Percentiles rank a stretch among this genome's conserved stretches.
These are phyloP conservation scores for Artibeus jamaicensis DNA, from an alignment of 2,797 vertebrate genomes.

Conservation along the genomic window DNA sequence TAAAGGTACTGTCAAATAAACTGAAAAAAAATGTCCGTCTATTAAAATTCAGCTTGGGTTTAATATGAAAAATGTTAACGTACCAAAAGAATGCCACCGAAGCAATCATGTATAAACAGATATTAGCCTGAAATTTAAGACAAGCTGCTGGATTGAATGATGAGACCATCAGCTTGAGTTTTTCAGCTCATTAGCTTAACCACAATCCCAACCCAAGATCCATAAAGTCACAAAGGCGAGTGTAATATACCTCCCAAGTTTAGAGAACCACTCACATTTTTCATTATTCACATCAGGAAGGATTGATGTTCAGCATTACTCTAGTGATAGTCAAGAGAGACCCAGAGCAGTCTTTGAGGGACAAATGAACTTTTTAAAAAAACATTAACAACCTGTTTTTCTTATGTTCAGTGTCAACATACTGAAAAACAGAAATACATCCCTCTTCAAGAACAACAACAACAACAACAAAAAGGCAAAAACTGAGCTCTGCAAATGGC, in stretches of 20 bases:
- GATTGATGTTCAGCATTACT: constrained; percentile 70
- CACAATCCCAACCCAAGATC: constrained; percentile 70
- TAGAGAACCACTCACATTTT: constrained; percentile 55
- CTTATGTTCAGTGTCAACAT: background rate
- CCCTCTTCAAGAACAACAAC: background rate
- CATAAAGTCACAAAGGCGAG: constrained; percentile 77
- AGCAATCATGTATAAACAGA: constrained; percentile 65
- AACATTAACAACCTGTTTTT: background rate
- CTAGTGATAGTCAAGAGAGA: constrained; percentile 43
- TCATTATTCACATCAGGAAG: constrained; percentile 65
- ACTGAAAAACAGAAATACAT: background rate
- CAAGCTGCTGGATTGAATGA: constrained; percentile 76
- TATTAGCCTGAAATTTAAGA: constrained; percentile 75
- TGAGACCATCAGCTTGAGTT: constrained; percentile 73
- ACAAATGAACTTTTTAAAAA: constrained; percentile 24
- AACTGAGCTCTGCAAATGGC: background rate
- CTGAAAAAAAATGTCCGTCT: constrained; percentile 41
- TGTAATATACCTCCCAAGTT: constrained; percentile 60
- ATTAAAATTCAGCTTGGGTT: constrained; percentile 72
- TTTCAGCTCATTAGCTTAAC: constrained; percentile 80
- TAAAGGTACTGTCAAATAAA: constrained; percentile 23
- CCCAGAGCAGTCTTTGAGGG: background rate
- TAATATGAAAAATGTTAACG: constrained; percentile 67
- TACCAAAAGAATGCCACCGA: constrained; percentile 65
- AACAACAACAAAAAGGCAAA: too few relatives aligned